Evolutionary conservation across 2,113 vertebrate species (phyloP), one percentile per base, ranked within the genome.

Genomic region (Heterotilapia buettikoferi): DNA sequence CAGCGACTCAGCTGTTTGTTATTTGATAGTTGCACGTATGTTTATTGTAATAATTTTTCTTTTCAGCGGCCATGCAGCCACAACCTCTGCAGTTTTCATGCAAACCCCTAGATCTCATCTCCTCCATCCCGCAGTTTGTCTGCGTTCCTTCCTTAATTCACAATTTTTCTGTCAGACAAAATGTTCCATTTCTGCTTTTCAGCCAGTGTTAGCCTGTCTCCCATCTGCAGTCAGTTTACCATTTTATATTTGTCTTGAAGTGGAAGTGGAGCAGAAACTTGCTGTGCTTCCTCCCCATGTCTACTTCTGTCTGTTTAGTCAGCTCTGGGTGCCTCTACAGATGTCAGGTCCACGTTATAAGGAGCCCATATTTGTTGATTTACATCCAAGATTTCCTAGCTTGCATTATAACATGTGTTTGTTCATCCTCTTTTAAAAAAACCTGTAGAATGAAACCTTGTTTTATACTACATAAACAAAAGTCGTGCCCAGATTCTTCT

Each of bases 1-100:
- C 31, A 19, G 83, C 80, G 86, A 92, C 80, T 90, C 88, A 87
- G 83, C 54, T 84, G 87, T 85, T 90, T 82, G 83, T 86, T 87
- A 63, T 90, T 83, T 84, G 66, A 73, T 82, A 66, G 52, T n/a
- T 76, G 47, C 47, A 59, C 18, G 26, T 7, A 52, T 83, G 83
- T 84, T 89, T 87, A 83, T 83, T 85, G 8, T 81, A 36, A 33
- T 63, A 2, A 26, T 26, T 80, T 36, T 53, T 68, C 33, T 50
- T 0, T 79, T 47, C 33, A 45, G 29, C 16, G 16, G 50, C 6
- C 12, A 21, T 2, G 43, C 18, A 24, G 71, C 71, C 80, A 13
- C 5, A 47, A 3, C 0, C 6, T 6, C 82, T 80, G 10, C 26
- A 16, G 26, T 53, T 82, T 43, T 54, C 4, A 47, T 24, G 11